A percentile compares a stretch with the other conserved stretches of the same genome.
phyloP scores from a whole-genome alignment of 2,113 vertebrate species.

The Toxostoma redivivum region DNA sequence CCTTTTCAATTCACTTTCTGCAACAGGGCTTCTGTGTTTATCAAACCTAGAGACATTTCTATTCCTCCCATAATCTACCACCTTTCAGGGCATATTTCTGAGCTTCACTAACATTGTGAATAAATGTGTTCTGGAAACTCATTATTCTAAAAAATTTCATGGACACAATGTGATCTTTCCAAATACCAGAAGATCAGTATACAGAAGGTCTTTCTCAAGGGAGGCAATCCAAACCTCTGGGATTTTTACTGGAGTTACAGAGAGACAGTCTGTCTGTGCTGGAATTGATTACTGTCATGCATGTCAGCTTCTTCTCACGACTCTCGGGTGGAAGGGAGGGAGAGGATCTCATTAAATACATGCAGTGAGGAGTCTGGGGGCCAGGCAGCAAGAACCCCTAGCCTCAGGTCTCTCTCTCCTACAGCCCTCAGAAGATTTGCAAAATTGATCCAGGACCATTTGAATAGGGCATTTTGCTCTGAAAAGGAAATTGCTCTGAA shows the following conservation, averaged over 20 bases:
- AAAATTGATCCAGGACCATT: slow-evolving; percentile 39
- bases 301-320: slow-evolving; percentile 34
- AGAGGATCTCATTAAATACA: slow-evolving; percentile 44
- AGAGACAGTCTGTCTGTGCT: slow-evolving; percentile 51
- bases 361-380: neutral
- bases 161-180: neutral
- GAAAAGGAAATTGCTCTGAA: slow-evolving; percentile 14
- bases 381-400: neutral
- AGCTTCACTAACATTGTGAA: neutral
- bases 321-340: neutral
- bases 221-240: slow-evolving; percentile 31
- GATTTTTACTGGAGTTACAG: neutral
- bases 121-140: neutral
- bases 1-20: neutral
- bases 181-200: neutral
- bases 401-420: neutral
- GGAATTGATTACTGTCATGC: slow-evolving; percentile 65
- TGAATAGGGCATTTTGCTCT: neutral
- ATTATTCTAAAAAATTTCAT: neutral
- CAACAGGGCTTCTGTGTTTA: neutral
- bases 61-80: neutral
- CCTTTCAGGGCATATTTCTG: neutral
- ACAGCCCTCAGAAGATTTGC: neutral
- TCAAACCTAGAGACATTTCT: neutral
- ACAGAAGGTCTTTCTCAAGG: neutral